Conservation (phyloP, 2,888 invertebrate species). For the Eristalis intricaria region DNA sequence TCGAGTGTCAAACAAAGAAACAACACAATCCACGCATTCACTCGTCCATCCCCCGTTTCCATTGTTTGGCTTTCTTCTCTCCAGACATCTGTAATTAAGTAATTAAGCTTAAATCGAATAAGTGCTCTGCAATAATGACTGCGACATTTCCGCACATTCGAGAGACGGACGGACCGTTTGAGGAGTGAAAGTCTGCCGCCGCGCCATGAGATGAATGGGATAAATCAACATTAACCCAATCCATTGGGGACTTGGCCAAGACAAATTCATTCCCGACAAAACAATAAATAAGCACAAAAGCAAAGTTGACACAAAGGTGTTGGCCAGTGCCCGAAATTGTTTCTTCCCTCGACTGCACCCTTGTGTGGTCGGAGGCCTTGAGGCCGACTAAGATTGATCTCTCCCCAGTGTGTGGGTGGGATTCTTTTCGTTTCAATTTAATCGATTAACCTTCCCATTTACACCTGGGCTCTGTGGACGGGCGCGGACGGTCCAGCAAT, state of each 20-base stretch:
- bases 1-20: not conserved
- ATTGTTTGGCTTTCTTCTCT: not conserved
- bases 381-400: slow-evolving; percentile 43
- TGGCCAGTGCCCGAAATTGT: slow-evolving; percentile 15
- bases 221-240: slow-evolving; percentile 54
- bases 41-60: too few species aligned
- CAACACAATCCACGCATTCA: not conserved
- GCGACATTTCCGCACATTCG: slow-evolving; percentile 37
- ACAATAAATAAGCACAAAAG: slow-evolving; percentile 49
- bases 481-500: not conserved
- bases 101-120: slow-evolving; percentile 58
- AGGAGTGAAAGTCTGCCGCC: slow-evolving; percentile 11
- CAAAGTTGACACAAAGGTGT: slow-evolving; percentile 51
- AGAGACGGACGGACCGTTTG: not conserved
- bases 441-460: slow-evolving; percentile 42
- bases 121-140: slow-evolving; percentile 38
- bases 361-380: not conserved
- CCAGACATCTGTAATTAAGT: slow-evolving; percentile 50
- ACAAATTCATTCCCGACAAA: slow-evolving; percentile 26
- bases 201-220: slow-evolving; percentile 34
- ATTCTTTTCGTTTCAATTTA: slow-evolving; percentile 16
- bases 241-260: slow-evolving; percentile 23
- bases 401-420: slow-evolving; percentile 8
- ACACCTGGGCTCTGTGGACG: slow-evolving; percentile 40
- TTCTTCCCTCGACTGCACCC: slow-evolving; percentile 35